A percentile compares a stretch with the other conserved stretches of the same genome.
Conservation (phyloP, 2,797 vertebrate genomes). For the Arremon brunneinucha region DNA sequence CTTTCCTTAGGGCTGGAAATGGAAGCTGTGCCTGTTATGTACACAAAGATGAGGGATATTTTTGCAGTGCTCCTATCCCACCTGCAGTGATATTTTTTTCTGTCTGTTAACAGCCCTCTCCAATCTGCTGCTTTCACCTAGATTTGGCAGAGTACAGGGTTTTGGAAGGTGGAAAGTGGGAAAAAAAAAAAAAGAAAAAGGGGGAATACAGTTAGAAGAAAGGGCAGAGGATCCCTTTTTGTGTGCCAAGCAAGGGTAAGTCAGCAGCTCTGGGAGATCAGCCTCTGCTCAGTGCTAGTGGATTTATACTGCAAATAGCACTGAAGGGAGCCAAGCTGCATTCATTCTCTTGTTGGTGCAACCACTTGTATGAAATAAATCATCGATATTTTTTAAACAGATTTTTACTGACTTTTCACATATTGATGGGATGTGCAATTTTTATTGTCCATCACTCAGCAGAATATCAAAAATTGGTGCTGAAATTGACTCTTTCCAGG, state of each 20-base stretch:
- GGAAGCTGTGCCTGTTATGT: neutral
- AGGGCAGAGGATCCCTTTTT: neutral
- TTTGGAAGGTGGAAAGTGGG: neutral
- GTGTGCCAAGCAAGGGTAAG: neutral
- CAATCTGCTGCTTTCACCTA: neutral
- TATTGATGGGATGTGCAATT: neutral
- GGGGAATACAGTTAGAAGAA: rapidly evolving
- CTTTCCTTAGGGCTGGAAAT: neutral
- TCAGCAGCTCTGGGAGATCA: rapidly evolving
- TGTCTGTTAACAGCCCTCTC: neutral
- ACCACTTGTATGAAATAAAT: neutral
- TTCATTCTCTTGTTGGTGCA: neutral
- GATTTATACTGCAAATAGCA: neutral
- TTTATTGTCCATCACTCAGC: neutral
- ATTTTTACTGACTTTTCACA: neutral
- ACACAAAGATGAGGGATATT: neutral
- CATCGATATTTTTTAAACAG: neutral
- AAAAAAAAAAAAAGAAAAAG: rapidly evolving
- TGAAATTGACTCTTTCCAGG: neutral
- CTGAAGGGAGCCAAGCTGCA: neutral
- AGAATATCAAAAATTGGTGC: neutral
- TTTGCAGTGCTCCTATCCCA: neutral
- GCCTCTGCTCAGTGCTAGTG: neutral
- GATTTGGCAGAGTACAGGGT: neutral
- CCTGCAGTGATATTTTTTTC: neutral